A percentile compares a stretch with the other conserved stretches of the same genome.
These are phyloP conservation scores for Megalurothrips usitatus DNA, from an alignment of 2,888 invertebrate genomes.

Conservation along the genomic window DNA sequence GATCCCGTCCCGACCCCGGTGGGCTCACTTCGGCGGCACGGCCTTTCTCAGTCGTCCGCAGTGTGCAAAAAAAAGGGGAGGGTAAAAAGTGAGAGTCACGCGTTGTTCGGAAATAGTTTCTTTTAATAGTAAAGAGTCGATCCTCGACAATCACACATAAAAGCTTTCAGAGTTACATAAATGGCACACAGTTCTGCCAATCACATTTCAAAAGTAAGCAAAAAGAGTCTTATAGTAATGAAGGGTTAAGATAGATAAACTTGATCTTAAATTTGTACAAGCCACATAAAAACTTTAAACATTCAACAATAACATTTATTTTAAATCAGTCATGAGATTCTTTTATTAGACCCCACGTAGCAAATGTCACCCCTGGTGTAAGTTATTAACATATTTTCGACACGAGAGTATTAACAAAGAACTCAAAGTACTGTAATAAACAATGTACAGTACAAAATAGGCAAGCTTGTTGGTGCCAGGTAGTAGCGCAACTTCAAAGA, in stretches of 20 bases:
- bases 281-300: background rate
- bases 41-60: too few relatives aligned
- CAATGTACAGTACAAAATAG: too few relatives aligned
- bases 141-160: background rate
- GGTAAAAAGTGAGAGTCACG: too few relatives aligned
- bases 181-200: conserved; percentile 13
- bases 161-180: background rate
- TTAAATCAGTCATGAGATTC: conserved; percentile 4
- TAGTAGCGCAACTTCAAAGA: too few relatives aligned
- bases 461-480: too few relatives aligned
- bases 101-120: too few relatives aligned
- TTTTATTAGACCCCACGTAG: background rate
- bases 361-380: background rate
- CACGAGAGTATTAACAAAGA: too few relatives aligned
- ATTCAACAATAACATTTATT: background rate
- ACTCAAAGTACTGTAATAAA: too few relatives aligned
- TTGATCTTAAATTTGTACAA: background rate
- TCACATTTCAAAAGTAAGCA: background rate
- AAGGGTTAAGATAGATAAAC: background rate
- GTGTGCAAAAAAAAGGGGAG: too few relatives aligned
- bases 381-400: background rate
- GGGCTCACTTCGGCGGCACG: too few relatives aligned
- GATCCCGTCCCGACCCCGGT: too few relatives aligned
- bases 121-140: background rate
- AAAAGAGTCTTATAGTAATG: background rate